phyloP scores from a whole-genome alignment of 2,797 vertebrate species.

The Acanthis flammea region DNA sequence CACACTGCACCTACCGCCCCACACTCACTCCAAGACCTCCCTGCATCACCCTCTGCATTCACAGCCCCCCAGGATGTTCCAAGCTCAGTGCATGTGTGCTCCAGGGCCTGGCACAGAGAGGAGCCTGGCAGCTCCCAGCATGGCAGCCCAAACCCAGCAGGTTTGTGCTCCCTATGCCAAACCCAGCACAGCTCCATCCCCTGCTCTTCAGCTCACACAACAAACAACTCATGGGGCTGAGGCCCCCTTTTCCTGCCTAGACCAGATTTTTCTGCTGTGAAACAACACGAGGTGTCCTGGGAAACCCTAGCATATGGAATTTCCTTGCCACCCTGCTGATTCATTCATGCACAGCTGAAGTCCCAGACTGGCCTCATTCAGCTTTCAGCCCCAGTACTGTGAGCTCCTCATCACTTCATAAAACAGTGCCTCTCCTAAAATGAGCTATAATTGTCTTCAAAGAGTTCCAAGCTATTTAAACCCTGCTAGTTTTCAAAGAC shows the following conservation, averaged over 20 bases:
- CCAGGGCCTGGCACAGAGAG: not conserved
- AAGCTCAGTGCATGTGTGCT: rapidly evolving
- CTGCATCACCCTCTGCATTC: not conserved
- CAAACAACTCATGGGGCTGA: not conserved
- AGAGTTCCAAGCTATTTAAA: not conserved
- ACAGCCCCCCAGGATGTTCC: not conserved
- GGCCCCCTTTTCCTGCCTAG: not conserved
- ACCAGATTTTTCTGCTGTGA: slow-evolving; percentile 2
- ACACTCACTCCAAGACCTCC: not conserved
- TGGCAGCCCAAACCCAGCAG: not conserved
- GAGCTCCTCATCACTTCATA: not conserved
- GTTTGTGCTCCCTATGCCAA: not conserved
- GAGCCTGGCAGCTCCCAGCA: not conserved
- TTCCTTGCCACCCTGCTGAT: not conserved
- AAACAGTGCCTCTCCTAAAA: not conserved
- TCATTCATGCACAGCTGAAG: not conserved
- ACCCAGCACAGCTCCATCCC: rapidly evolving
- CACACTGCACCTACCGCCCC: not conserved
- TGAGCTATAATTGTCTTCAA: not conserved
- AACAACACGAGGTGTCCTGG: not conserved
- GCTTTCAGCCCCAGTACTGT: not conserved
- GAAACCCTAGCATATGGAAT: not conserved
- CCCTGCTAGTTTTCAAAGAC: not conserved
- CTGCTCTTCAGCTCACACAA: not conserved
- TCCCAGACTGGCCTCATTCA: not conserved